Conservation (phyloP, 2,797 vertebrate genomes). For the Micropoecilia bifurca region DNA sequence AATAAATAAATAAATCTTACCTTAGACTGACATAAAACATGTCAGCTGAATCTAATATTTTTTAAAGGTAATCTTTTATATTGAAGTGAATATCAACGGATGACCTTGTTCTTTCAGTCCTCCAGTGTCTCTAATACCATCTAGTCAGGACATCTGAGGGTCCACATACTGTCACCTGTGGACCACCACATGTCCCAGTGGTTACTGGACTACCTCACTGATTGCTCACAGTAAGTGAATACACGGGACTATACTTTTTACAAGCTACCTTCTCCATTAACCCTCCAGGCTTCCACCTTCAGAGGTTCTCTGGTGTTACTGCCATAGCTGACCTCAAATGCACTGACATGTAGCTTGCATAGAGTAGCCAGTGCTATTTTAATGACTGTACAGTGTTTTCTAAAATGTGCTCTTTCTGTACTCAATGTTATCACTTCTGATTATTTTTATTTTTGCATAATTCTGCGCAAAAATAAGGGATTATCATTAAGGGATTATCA, state of each 20-base stretch:
- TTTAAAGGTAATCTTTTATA: not conserved
- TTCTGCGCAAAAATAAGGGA: not conserved
- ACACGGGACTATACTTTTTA: not conserved
- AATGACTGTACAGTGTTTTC: not conserved
- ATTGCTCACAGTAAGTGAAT: not conserved
- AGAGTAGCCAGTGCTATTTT: not conserved
- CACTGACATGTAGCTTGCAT: not conserved
- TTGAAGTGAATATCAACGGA: not conserved
- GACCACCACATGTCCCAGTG: no score
- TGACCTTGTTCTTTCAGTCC: not conserved
- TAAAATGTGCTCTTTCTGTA: not conserved
- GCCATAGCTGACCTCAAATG: not conserved
- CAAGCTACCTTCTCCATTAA: not conserved
- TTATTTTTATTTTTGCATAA: not conserved
- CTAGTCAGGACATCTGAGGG: no score
- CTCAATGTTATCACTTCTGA: not conserved
- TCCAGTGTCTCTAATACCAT: no score
- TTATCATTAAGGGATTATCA: no score
- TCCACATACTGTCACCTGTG: no score
- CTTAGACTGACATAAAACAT: not conserved
- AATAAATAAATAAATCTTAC: no score
- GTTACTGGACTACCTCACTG: no score
- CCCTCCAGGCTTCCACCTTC: not conserved
- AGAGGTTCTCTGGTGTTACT: not conserved
- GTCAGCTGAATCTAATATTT: not conserved